Conservation (phyloP, 2,113 vertebrate species). For the Cyanistes caeruleus region DNA sequence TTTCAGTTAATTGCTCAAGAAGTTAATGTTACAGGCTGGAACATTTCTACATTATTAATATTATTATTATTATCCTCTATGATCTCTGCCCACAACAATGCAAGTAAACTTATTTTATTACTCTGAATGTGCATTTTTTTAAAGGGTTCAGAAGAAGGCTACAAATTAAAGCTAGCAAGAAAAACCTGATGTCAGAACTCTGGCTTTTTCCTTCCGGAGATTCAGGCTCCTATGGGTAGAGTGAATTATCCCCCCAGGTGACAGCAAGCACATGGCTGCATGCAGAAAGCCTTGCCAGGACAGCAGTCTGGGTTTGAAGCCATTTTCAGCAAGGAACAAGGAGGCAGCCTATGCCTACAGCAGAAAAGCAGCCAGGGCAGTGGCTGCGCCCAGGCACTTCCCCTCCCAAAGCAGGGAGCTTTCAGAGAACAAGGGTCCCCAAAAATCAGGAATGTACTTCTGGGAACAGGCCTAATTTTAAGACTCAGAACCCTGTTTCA, state of each 20-base stretch:
- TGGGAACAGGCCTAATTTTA: background rate
- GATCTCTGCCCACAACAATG: background rate
- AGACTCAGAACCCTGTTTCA: background rate
- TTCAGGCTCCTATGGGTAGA: rapidly evolving
- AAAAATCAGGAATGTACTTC: background rate
- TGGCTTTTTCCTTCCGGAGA: background rate
- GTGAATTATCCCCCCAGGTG: background rate
- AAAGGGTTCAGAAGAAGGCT: background rate
- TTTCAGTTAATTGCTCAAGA: background rate
- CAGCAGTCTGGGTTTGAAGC: background rate
- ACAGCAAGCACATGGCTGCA: background rate
- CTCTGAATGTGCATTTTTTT: background rate
- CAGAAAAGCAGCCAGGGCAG: background rate
- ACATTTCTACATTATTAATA: background rate
- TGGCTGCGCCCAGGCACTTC: background rate
- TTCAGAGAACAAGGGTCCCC: rapidly evolving
- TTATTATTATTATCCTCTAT: background rate
- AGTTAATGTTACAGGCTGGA: background rate
- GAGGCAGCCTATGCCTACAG: background rate
- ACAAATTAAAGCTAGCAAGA: background rate
- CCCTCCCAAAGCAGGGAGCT: background rate
- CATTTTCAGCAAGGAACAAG: background rate
- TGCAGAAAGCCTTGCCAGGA: background rate
- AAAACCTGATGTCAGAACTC: background rate
- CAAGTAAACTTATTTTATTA: background rate